phyloP scores from a whole-genome alignment of 2,797 vertebrate species.

The Hybognathus amarus region DNA sequence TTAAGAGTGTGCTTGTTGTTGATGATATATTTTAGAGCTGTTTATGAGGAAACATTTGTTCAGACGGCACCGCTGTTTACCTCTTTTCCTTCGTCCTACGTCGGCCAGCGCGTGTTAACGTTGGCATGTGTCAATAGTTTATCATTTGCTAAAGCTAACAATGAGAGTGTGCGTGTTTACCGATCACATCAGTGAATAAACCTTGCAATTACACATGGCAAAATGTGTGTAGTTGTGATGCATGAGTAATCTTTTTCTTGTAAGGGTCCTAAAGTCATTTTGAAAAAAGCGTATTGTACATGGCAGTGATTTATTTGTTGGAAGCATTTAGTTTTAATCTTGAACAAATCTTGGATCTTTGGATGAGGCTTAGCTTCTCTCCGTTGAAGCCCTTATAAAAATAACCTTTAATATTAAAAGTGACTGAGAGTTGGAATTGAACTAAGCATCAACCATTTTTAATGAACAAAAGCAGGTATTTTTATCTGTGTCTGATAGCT shows the following conservation, averaged over 20 bases:
- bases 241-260: conserved; percentile 11
- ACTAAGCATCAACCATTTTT: not conserved
- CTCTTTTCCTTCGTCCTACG: conserved; percentile 6
- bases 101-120: not conserved
- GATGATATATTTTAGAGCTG: conserved; percentile 42
- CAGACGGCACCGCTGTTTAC: conserved; percentile 22
- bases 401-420: not conserved
- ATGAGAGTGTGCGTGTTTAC: not conserved
- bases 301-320: conserved; percentile 4
- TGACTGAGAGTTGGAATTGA: not conserved
- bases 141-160: conserved; percentile 39
- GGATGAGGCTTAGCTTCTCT: not conserved
- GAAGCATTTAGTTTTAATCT: conserved; percentile 2
- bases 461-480: not conserved
- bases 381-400: not conserved
- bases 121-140: conserved; percentile 31
- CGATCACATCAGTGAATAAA: not conserved
- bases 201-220: not conserved
- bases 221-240: not conserved
- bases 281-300: not conserved
- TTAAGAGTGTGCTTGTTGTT: conserved; percentile 42
- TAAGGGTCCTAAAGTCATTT: not conserved
- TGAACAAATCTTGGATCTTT: not conserved
- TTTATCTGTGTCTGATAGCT: not conserved
- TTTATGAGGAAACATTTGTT: conserved; percentile 45